Evolutionary conservation across 2,888 invertebrate species (phyloP).

Genomic region (Athrips mouffetella): DNA sequence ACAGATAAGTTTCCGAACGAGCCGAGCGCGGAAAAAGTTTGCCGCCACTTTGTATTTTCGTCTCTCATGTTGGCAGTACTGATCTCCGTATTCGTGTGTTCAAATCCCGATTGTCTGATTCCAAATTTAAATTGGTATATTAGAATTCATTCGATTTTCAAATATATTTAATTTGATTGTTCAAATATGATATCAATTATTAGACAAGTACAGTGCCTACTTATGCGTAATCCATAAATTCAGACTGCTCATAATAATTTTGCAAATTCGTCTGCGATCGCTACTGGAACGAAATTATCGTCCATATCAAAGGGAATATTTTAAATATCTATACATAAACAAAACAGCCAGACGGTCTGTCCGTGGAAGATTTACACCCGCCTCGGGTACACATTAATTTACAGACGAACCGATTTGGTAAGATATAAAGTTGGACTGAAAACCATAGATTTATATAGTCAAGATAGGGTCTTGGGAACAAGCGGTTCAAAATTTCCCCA

Average conservation of each 20-base stretch:
- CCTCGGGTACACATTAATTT: conserved; percentile 12
- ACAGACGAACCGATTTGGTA: neutral
- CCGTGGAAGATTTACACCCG: conserved; percentile 66
- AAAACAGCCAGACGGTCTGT: conserved; percentile 62
- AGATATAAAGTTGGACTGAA: neutral
- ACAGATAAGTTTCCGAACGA: conserved; percentile 53
- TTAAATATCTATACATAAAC: conserved; percentile 72
- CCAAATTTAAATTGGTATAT: conserved; percentile 29
- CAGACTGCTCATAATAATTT: conserved; percentile 12
- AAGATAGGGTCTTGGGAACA: no score
- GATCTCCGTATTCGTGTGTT: conserved; percentile 27
- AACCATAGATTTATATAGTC: no score
- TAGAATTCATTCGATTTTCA: neutral
- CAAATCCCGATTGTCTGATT: conserved; percentile 37
- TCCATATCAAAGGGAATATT: conserved; percentile 78
- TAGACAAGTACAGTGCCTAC: neutral
- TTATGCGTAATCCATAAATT: neutral
- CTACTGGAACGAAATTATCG: conserved; percentile 71
- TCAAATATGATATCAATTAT: neutral
- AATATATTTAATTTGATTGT: neutral
- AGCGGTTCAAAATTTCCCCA: no score
- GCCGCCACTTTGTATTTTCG: conserved; percentile 41
- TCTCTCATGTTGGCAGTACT: conserved; percentile 33
- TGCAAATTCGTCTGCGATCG: conserved; percentile 29
- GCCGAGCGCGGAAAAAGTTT: conserved; percentile 65